phyloP scores from a whole-genome alignment of 1,140 invertebrate genomes.

The Drosophila truncata region DNA sequence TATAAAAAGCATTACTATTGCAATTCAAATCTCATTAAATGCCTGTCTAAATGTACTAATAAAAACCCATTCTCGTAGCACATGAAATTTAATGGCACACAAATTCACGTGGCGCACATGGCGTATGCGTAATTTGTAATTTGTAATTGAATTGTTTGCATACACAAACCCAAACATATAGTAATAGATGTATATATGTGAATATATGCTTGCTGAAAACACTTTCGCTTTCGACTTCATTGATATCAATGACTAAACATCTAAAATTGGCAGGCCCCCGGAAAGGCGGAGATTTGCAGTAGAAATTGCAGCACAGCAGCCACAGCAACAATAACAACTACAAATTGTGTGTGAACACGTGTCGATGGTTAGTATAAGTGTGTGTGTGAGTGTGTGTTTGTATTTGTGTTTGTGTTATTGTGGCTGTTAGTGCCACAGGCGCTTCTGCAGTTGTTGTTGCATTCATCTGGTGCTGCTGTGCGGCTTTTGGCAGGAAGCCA shows the following conservation, averaged over 20 bases:
- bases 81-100: slow-evolving; percentile 54
- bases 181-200: background rate
- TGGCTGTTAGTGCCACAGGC: slow-evolving; percentile 55
- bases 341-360: slow-evolving; percentile 52
- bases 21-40: slow-evolving; percentile 9
- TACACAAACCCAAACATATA: slow-evolving; percentile 4
- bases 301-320: slow-evolving; percentile 24
- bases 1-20: background rate
- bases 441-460: slow-evolving; percentile 68
- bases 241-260: slow-evolving; percentile 80
- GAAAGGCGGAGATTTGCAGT: slow-evolving; percentile 45
- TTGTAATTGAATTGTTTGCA: slow-evolving; percentile 67
- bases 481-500: slow-evolving; percentile 77
- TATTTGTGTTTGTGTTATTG: slow-evolving; percentile 14
- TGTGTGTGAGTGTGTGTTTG: slow-evolving; percentile 24
- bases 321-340: slow-evolving; percentile 53
- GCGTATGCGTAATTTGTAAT: slow-evolving; percentile 65
- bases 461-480: slow-evolving; percentile 61
- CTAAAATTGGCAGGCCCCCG: slow-evolving; percentile 70
- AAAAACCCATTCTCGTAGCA: slow-evolving; percentile 23
- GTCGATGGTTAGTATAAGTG: slow-evolving; percentile 15
- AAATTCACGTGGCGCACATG: slow-evolving; percentile 26
- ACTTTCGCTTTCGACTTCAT: slow-evolving; percentile 82
- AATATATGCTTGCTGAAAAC: slow-evolving; percentile 34
- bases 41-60: slow-evolving; percentile 23